Conservation (phyloP, 2,113 vertebrate genomes). For the Colinus virginianus region DNA sequence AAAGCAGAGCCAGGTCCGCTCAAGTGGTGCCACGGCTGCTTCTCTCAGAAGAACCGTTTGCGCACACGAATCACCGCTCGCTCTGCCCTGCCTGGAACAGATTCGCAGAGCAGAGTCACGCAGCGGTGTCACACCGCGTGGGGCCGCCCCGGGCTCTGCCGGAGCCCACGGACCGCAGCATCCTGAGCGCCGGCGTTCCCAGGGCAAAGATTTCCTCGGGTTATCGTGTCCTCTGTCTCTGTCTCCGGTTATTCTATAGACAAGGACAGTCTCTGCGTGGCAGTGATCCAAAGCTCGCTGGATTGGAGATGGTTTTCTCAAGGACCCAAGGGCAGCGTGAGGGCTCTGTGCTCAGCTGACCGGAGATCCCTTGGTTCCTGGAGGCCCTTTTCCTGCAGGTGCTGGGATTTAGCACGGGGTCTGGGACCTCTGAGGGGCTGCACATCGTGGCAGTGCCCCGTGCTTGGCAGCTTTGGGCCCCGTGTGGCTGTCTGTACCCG, state of each 20-base stretch:
- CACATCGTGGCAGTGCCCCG: neutral
- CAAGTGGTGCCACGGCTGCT: neutral
- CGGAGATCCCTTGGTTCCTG: neutral
- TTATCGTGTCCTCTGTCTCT: accelerated
- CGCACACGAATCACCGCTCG: neutral
- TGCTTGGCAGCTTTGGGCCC: neutral
- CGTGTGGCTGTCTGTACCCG: neutral
- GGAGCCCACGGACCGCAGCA: accelerated
- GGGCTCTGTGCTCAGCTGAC: neutral
- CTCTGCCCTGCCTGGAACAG: neutral
- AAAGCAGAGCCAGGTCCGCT: constrained; percentile 13
- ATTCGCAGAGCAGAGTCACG: accelerated
- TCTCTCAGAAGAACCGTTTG: neutral
- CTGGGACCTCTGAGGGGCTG: neutral
- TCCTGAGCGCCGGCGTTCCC: neutral
- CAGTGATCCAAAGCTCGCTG: neutral
- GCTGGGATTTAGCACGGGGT: neutral
- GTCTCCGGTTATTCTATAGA: accelerated
- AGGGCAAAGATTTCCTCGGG: neutral
- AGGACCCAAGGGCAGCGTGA: neutral
- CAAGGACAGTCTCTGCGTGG: neutral
- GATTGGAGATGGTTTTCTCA: neutral
- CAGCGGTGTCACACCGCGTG: accelerated
- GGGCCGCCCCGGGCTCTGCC: accelerated
- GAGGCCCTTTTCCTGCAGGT: neutral